These are phyloP conservation scores for Epizoanthus fatuus DNA, from an alignment of 92 coral and sea anemone species.

Conservation along the genomic window DNA sequence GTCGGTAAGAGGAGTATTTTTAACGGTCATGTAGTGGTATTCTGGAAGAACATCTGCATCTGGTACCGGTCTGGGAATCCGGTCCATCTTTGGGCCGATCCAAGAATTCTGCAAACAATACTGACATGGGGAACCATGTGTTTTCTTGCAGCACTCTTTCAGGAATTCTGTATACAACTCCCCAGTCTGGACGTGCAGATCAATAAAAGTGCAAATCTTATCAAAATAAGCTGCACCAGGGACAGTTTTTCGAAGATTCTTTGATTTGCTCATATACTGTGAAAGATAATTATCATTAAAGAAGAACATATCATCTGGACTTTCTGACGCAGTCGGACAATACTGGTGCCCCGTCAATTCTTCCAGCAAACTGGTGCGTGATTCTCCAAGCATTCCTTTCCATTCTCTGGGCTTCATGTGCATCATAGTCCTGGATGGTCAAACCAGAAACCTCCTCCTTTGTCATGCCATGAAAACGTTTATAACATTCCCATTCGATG, in stretches of 20 bases:
- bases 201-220: slow-evolving; percentile 47
- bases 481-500: slow-evolving; percentile 14
- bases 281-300: slow-evolving; percentile 33
- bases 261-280: slow-evolving; percentile 53
- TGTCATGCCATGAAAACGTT: slow-evolving; percentile 29
- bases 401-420: slow-evolving; percentile 24
- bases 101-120: not conserved
- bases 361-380: not conserved
- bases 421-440: not conserved
- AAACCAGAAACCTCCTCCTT: slow-evolving; percentile 18
- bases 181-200: slow-evolving; percentile 39
- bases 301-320: slow-evolving; percentile 55
- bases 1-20: too few species aligned
- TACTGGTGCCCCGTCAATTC: slow-evolving; percentile 9
- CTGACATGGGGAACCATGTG: too few species aligned
- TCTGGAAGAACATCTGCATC: not conserved
- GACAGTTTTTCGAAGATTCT: slow-evolving; percentile 46
- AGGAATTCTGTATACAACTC: slow-evolving; percentile 50
- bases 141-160: not conserved
- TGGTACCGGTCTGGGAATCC: slow-evolving; percentile 16
- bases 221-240: slow-evolving; percentile 53
- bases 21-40: too few species aligned
- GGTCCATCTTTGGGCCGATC: slow-evolving; percentile 9
- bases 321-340: slow-evolving; percentile 21
- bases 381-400: slow-evolving; percentile 39